Conservation (phyloP, 2,797 vertebrate species). For the Clarias platycephalus region DNA sequence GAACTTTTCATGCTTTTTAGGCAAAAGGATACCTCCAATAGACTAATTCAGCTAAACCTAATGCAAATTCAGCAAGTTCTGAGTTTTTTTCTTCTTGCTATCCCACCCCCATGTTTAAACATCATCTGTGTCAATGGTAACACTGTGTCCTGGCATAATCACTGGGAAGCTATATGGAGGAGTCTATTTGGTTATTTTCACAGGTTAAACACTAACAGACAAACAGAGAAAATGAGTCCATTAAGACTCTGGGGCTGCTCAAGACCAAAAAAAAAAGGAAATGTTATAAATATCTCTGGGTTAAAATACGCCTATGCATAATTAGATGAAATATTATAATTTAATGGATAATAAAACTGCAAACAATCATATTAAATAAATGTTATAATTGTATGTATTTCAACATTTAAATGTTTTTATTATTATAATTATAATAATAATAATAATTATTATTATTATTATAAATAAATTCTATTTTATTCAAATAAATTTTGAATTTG, state of each 20-base stretch:
- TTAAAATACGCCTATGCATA: not conserved
- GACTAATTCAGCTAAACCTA: not conserved
- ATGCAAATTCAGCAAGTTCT: not conserved
- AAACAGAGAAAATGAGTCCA: not conserved
- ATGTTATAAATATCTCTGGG: not conserved
- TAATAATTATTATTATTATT: not conserved
- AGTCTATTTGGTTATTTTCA: not conserved
- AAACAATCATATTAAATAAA: not conserved
- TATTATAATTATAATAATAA: not conserved
- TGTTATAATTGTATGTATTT: not conserved
- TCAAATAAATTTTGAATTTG: too few relatives aligned
- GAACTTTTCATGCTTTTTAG: not conserved
- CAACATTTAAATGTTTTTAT: not conserved
- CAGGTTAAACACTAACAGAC: not conserved
- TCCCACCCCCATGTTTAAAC: slow-evolving; percentile 7
- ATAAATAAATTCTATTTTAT: too few relatives aligned
- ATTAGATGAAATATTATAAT: too few relatives aligned
- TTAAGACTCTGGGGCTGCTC: too few relatives aligned
- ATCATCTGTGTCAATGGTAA: not conserved
- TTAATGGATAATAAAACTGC: not conserved
- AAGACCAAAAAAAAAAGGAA: not conserved
- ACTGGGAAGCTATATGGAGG: not conserved
- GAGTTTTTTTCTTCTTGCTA: not conserved
- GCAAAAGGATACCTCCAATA: not conserved
- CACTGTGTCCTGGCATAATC: not conserved